Evolutionary conservation across 2,113 vertebrate genomes (phyloP).

Genomic region (Pterocles orientalis): DNA sequence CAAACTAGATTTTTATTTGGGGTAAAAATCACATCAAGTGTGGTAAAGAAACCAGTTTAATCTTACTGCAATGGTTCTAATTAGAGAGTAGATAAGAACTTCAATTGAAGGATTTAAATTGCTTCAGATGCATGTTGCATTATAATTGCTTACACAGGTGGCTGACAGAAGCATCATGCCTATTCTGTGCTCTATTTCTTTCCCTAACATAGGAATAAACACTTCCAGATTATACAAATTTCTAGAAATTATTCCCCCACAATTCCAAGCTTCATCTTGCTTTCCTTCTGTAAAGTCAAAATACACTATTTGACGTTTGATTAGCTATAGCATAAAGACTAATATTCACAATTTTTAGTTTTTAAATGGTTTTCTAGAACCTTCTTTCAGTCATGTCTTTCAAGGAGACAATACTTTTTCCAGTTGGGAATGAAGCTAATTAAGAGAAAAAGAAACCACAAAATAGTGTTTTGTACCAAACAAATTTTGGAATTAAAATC

Average conservation of each 20-base stretch:
- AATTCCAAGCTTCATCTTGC: background rate
- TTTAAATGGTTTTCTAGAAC: background rate
- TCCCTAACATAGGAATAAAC: background rate
- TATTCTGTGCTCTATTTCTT: background rate
- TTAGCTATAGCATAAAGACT: background rate
- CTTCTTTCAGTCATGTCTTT: background rate
- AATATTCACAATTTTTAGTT: background rate
- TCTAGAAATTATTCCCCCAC: background rate
- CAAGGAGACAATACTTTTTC: too few species aligned
- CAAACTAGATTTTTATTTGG: background rate
- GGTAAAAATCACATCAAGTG: background rate
- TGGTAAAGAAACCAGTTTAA: background rate
- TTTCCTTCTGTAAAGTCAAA: background rate
- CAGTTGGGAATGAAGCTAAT: background rate
- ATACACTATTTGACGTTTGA: background rate
- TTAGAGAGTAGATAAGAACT: background rate
- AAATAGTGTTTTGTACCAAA: background rate
- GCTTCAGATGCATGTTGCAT: background rate
- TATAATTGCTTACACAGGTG: background rate
- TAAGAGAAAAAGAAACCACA: background rate
- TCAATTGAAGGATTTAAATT: background rate
- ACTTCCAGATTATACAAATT: background rate
- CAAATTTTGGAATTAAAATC: background rate
- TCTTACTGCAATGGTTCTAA: background rate
- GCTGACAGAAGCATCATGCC: background rate